These are phyloP conservation scores for Rotaria magnacalcarata DNA, from an alignment of 2,888 invertebrate species.

Conservation along the genomic window DNA sequence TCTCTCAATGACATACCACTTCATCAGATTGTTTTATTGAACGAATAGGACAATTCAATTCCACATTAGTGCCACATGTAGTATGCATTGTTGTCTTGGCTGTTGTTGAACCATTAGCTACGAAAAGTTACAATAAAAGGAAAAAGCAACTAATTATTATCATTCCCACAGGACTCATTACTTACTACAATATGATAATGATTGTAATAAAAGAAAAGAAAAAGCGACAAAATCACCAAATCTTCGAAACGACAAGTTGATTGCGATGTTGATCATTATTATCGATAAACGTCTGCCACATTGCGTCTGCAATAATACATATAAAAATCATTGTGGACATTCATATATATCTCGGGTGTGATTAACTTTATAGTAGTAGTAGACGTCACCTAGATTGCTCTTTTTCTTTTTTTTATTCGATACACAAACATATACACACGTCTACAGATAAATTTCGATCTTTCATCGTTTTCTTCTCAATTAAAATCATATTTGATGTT, in stretches of 20 bases:
- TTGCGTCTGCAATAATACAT: constrained; percentile 3
- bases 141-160: not conserved
- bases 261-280: not conserved
- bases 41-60: not conserved
- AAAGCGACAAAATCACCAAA: constrained; percentile 8
- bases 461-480: not conserved
- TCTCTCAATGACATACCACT: not conserved
- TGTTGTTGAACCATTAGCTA: not conserved
- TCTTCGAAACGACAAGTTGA: not conserved
- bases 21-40: not conserved
- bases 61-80: not conserved
- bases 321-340: not conserved
- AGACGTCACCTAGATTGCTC: not conserved
- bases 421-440: not conserved
- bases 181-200: not conserved
- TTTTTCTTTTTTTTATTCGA: not conserved
- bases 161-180: not conserved
- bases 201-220: not conserved
- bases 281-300: not conserved
- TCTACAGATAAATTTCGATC: not conserved
- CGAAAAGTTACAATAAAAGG: not conserved
- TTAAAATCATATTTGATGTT: constrained; percentile 12
- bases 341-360: not conserved
- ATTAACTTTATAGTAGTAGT: not conserved
- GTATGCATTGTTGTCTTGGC: not conserved